phyloP scores from a whole-genome alignment of 2,113 vertebrate species.

The Callopanchax toddi region DNA sequence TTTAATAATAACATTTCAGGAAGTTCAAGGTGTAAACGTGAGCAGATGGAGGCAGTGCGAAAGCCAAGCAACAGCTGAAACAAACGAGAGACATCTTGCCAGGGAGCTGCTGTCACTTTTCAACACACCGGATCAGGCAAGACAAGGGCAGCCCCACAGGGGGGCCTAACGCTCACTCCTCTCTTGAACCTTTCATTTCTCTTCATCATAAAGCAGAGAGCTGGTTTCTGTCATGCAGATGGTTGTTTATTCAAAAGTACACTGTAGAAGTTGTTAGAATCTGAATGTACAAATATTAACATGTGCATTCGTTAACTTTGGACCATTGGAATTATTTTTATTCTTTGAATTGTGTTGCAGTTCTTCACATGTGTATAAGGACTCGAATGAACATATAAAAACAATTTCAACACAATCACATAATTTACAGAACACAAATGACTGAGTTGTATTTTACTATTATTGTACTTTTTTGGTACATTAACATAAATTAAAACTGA shows the following conservation, averaged over 20 bases:
- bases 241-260: conserved; percentile 32
- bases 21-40: conserved; percentile 52
- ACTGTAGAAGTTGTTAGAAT: conserved; percentile 5
- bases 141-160: conserved; percentile 68
- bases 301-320: neutral
- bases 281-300: neutral
- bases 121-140: conserved; percentile 67
- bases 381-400: too few relatives aligned
- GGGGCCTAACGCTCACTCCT: conserved; percentile 53
- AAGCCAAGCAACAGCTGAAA: conserved; percentile 62
- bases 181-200: conserved; percentile 63
- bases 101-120: conserved; percentile 64
- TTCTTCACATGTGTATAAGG: neutral
- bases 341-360: neutral
- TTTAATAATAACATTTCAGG: conserved; percentile 36
- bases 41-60: conserved; percentile 65
- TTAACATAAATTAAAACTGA: too few relatives aligned
- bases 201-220: conserved; percentile 53
- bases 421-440: too few relatives aligned
- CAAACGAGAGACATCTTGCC: conserved; percentile 65
- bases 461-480: too few relatives aligned
- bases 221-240: conserved; percentile 51
- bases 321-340: neutral
- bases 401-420: too few relatives aligned
- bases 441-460: too few relatives aligned